Percentiles rank a stretch among this genome's conserved stretches.
Conservation (phyloP, 2,797 vertebrate genomes). For the Avahi laniger region DNA sequence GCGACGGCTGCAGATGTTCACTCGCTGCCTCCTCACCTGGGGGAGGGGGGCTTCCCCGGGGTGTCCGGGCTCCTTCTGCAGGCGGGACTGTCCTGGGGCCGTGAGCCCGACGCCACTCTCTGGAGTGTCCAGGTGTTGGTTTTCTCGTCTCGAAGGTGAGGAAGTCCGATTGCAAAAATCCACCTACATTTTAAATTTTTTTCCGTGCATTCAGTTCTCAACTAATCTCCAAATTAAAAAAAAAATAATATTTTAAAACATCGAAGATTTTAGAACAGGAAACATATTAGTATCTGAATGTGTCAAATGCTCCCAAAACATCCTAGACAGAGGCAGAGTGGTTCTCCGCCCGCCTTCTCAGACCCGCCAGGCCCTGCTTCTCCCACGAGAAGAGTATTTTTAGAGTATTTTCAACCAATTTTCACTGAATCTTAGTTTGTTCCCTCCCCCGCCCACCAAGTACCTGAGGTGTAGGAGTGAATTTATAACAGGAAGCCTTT, state of each 20-base stretch:
- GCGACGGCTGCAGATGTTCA: neutral
- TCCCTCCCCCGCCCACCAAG: neutral
- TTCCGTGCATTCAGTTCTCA: neutral
- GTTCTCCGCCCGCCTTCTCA: accelerated
- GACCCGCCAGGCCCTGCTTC: neutral
- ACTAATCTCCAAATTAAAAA: neutral
- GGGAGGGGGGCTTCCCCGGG: neutral
- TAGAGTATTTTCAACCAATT: constrained; percentile 72
- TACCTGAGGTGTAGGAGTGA: constrained; percentile 81
- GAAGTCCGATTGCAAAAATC: neutral
- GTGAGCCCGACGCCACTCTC: neutral
- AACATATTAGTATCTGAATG: neutral
- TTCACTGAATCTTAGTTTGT: constrained; percentile 70
- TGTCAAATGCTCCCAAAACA: neutral
- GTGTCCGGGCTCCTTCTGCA: neutral
- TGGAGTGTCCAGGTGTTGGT: neutral
- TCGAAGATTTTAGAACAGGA: neutral
- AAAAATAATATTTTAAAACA: neutral
- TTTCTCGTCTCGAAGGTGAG: neutral
- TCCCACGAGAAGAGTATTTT: constrained; percentile 73
- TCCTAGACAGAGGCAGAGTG: accelerated
- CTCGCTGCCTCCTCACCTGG: neutral
- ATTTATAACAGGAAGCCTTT: constrained; percentile 88
- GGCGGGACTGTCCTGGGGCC: neutral
- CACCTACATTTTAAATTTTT: neutral